A percentile compares a stretch with the other conserved stretches of the same genome.
Evolutionary conservation across 2,113 vertebrate species (phyloP).

Genomic region (Jacana jacana): DNA sequence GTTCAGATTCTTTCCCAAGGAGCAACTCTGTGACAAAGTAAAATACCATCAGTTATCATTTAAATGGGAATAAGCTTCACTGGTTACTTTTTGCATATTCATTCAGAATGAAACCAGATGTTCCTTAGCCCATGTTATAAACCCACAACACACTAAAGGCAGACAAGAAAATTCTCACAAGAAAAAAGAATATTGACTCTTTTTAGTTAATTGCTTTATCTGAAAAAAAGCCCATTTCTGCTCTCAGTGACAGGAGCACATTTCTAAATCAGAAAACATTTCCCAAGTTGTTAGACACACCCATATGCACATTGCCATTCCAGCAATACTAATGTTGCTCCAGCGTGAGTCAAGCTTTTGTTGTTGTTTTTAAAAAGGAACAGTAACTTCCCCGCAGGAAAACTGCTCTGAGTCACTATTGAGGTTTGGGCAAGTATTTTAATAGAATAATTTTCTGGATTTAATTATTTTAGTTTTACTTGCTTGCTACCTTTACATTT

Average conservation of each 20-base stretch:
- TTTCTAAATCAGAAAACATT: neutral
- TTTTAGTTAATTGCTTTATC: neutral
- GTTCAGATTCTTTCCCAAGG: neutral
- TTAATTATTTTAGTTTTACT: slow-evolving; percentile 39
- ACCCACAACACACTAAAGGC: neutral
- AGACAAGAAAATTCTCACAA: neutral
- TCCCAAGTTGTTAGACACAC: neutral
- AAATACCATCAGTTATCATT: slow-evolving; percentile 17
- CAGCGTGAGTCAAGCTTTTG: neutral
- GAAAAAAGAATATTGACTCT: neutral
- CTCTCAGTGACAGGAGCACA: neutral
- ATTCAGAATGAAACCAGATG: slow-evolving; percentile 31
- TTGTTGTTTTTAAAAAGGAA: neutral
- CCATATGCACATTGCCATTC: neutral
- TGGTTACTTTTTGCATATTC: slow-evolving; percentile 11
- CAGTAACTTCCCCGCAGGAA: neutral
- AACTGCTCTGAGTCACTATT: neutral
- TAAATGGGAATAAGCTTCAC: neutral
- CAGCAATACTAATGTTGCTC: neutral
- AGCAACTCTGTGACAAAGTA: neutral
- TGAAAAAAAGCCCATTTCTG: neutral
- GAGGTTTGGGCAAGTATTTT: neutral
- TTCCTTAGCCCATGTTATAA: neutral
- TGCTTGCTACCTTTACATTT: neutral
- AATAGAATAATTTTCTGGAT: neutral